Conservation (phyloP, 1,140 invertebrate genomes). For the Drosophila prosaltans region DNA sequence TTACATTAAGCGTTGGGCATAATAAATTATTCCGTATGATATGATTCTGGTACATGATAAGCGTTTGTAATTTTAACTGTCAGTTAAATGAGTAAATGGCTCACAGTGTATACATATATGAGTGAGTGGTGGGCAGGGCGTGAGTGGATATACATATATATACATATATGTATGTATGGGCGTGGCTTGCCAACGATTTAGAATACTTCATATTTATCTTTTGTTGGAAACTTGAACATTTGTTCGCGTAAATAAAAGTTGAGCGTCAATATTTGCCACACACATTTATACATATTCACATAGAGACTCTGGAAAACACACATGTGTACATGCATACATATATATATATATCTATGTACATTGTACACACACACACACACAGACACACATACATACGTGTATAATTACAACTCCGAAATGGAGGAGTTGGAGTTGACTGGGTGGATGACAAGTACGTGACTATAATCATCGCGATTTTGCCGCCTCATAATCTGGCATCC, state of each 20-base stretch:
- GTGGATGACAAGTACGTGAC: slow-evolving; percentile 74
- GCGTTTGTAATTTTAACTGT: slow-evolving; percentile 82
- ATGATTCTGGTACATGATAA: slow-evolving; percentile 82
- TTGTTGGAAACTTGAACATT: slow-evolving; percentile 78
- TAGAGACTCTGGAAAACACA: not conserved
- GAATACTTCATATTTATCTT: slow-evolving; percentile 81
- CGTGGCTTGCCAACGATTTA: slow-evolving; percentile 66
- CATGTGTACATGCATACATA: slow-evolving; percentile 6
- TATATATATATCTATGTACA: slow-evolving; percentile 22
- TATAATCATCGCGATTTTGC: slow-evolving; percentile 71
- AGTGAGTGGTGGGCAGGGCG: not conserved
- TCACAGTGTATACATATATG: slow-evolving; percentile 19
- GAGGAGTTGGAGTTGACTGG: slow-evolving; percentile 36
- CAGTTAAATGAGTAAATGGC: slow-evolving; percentile 80
- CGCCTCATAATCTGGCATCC: slow-evolving; percentile 55
- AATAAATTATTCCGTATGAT: slow-evolving; percentile 82
- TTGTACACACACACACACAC: slow-evolving; percentile 15
- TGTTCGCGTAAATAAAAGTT: slow-evolving; percentile 80
- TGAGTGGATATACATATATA: not conserved
- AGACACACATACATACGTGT: slow-evolving; percentile 4
- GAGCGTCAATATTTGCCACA: slow-evolving; percentile 72
- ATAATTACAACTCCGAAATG: slow-evolving; percentile 61
- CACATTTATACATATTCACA: slow-evolving; percentile 12
- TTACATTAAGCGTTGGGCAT: slow-evolving; percentile 80
- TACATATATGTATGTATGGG: slow-evolving; percentile 20